Percentiles rank a stretch among this genome's conserved stretches.
Evolutionary conservation across 2,888 invertebrate genomes (phyloP).

Genomic region (Meta bourneti): DNA sequence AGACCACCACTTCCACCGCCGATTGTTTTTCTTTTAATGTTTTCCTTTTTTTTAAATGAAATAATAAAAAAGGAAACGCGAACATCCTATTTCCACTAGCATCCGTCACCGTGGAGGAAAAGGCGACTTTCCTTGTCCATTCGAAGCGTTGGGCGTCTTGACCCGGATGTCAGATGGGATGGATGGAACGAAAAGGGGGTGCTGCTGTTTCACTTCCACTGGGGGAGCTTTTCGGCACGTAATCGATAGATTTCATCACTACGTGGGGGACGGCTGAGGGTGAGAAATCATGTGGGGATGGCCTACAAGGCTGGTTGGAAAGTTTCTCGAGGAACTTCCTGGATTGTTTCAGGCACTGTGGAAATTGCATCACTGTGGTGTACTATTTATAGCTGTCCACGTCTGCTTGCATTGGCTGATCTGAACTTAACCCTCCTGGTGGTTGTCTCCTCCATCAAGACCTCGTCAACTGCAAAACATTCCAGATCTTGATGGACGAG

Average conservation of each 20-base stretch:
- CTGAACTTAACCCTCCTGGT: too few relatives aligned
- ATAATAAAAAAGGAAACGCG: background rate
- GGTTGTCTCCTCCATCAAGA: too few relatives aligned
- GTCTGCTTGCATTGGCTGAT: too few relatives aligned
- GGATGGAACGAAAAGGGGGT: background rate
- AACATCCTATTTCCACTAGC: conserved; percentile 34
- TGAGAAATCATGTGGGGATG: background rate
- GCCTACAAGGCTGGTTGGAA: background rate
- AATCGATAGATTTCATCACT: background rate
- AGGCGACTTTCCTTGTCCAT: conserved; percentile 20
- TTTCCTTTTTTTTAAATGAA: background rate
- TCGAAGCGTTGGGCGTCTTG: conserved; percentile 25
- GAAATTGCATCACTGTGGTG: conserved; percentile 5
- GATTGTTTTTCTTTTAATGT: background rate
- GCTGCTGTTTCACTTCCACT: conserved; percentile 4
- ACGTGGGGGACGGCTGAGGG: too few relatives aligned
- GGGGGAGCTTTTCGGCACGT: background rate
- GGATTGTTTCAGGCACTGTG: background rate
- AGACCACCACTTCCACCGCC: conserved; percentile 30
- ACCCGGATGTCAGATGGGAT: conserved; percentile 39
- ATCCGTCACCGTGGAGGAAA: conserved; percentile 43
- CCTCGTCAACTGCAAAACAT: too few relatives aligned
- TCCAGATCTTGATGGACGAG: too few relatives aligned
- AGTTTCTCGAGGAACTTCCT: background rate
- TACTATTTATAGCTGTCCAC: background rate